These are phyloP conservation scores for Lagorchestes hirsutus DNA, from an alignment of 2,797 vertebrate genomes.

Conservation along the genomic window DNA sequence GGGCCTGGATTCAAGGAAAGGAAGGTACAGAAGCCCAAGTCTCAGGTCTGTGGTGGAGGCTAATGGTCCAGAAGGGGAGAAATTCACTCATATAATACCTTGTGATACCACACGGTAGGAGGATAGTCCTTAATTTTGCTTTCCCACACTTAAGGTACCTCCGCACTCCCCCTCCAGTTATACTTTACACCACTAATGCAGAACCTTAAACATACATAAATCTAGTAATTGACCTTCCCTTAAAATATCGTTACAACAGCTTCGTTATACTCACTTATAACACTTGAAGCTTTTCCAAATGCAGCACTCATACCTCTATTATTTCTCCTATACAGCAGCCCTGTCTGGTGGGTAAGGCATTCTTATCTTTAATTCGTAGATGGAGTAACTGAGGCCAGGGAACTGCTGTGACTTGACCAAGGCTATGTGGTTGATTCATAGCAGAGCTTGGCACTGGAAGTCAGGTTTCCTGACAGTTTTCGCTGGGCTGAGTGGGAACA, in stretches of 20 bases:
- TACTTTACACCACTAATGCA: not conserved
- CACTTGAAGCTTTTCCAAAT: not conserved
- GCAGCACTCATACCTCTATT: not conserved
- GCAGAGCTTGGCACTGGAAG: not conserved
- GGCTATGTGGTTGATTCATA: rapidly evolving
- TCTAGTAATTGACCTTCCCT: not conserved
- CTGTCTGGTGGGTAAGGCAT: not conserved
- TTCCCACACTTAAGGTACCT: not conserved
- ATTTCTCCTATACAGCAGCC: not conserved
- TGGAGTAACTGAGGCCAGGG: rapidly evolving
- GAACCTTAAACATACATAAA: not conserved
- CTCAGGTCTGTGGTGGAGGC: not conserved
- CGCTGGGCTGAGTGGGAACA: not conserved
- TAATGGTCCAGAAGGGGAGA: not conserved
- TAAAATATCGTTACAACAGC: not conserved
- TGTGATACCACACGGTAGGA: not conserved
- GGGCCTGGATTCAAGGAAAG: not conserved
- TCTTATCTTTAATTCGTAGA: not conserved
- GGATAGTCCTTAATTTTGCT: not conserved
- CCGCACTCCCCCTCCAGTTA: not conserved
- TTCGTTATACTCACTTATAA: not conserved
- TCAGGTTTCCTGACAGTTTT: no score
- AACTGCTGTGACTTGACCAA: rapidly evolving
- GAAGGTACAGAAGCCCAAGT: not conserved
- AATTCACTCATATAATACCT: not conserved